These are phyloP conservation scores for Poecilia gillii DNA, from an alignment of 2,797 vertebrate species.

Conservation along the genomic window DNA sequence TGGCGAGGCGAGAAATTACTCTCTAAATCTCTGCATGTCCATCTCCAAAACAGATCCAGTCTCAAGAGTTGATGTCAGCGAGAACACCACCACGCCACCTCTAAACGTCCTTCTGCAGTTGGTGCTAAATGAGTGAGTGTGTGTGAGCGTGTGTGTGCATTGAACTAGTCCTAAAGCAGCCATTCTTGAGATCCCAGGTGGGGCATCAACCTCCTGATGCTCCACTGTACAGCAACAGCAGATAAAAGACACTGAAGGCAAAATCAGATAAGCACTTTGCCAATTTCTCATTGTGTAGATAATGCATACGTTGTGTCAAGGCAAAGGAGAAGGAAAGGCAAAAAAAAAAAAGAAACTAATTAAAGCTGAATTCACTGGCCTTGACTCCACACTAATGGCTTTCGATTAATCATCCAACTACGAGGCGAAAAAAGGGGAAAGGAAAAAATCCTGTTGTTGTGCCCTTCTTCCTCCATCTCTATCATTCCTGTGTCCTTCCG, in stretches of 20 bases:
- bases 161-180: slow-evolving; percentile 45
- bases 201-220: slow-evolving; percentile 46
- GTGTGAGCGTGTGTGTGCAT: slow-evolving; percentile 45
- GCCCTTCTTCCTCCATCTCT: slow-evolving; percentile 47
- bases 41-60: slow-evolving; percentile 68
- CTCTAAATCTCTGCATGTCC: slow-evolving; percentile 68
- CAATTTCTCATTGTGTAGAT: slow-evolving; percentile 74
- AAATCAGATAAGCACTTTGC: slow-evolving; percentile 74
- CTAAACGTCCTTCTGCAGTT: slow-evolving; percentile 72
- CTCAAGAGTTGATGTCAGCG: slow-evolving; percentile 56
- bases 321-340: slow-evolving; percentile 57
- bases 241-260: slow-evolving; percentile 53
- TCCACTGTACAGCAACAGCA: slow-evolving; percentile 62
- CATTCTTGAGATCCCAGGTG: slow-evolving; percentile 60
- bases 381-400: slow-evolving; percentile 73
- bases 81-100: slow-evolving; percentile 57
- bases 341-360: slow-evolving; percentile 79
- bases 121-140: slow-evolving; percentile 46
- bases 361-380: slow-evolving; percentile 75
- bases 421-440: slow-evolving; percentile 34
- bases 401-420: slow-evolving; percentile 81
- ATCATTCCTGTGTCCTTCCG: slow-evolving; percentile 42
- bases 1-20: slow-evolving; percentile 51
- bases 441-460: slow-evolving; percentile 47
- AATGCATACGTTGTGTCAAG: slow-evolving; percentile 61